Percentiles rank a stretch among this genome's conserved stretches.
These are phyloP conservation scores for Eulemur mongoz DNA, from an alignment of 2,797 vertebrate species.

Conservation along the genomic window DNA sequence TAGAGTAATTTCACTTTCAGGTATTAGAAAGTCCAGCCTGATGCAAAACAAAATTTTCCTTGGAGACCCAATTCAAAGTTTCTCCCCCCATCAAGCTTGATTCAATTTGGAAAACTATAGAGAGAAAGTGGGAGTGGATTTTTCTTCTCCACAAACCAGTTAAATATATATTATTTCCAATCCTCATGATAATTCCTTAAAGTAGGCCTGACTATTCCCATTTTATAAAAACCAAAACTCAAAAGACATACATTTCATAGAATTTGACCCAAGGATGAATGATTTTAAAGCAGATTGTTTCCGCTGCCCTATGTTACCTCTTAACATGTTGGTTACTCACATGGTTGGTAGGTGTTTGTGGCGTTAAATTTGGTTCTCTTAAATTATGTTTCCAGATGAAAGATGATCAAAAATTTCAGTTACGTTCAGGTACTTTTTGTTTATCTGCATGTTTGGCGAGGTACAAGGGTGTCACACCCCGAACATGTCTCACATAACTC, in stretches of 20 bases:
- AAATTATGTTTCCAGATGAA: neutral
- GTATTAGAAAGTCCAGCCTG: neutral
- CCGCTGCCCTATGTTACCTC: neutral
- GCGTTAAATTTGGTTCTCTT: neutral
- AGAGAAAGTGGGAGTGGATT: neutral
- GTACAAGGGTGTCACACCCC: neutral
- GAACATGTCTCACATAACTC: neutral
- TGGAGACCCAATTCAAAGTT: neutral
- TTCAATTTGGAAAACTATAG: neutral
- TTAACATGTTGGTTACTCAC: neutral
- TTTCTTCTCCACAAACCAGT: neutral
- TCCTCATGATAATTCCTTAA: neutral
- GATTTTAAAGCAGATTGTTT: neutral
- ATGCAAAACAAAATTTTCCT: neutral
- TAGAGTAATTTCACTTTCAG: neutral
- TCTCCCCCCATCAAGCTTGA: neutral
- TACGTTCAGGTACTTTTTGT: neutral
- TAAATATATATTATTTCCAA: neutral
- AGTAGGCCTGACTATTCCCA: neutral
- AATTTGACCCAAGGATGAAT: neutral
- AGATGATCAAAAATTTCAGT: neutral
- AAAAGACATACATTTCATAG: neutral
- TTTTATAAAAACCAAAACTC: neutral
- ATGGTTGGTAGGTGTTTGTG: neutral
- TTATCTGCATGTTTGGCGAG: neutral